Conservation (phyloP, 2,113 vertebrate genomes). For the Odontesthes bonariensis region DNA sequence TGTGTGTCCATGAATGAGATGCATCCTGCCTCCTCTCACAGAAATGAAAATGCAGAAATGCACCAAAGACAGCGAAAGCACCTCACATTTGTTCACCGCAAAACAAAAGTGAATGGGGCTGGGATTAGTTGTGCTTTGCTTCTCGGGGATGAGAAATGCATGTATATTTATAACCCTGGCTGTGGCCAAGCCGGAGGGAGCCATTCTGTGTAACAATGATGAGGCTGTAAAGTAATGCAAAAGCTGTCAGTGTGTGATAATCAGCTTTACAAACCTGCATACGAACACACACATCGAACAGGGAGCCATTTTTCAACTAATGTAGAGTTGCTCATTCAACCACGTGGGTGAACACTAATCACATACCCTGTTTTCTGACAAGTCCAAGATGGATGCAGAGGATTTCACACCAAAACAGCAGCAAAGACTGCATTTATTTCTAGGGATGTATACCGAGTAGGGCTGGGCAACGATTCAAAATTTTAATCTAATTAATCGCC, state of each 20-base stretch:
- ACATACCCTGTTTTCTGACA: background rate
- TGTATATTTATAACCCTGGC: conserved; percentile 68
- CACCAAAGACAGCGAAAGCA: conserved; percentile 1
- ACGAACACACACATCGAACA: background rate
- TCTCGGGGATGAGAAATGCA: conserved; percentile 56
- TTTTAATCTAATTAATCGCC: too few relatives aligned
- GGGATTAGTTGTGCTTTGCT: conserved; percentile 62
- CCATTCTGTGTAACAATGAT: conserved; percentile 33
- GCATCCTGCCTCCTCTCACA: conserved; percentile 30
- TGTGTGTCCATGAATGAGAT: conserved; percentile 41
- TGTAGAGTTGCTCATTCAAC: conserved; percentile 6
- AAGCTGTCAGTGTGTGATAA: conserved; percentile 25
- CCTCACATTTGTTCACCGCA: conserved; percentile 38
- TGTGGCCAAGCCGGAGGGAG: conserved; percentile 44
- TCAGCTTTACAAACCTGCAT: conserved; percentile 37
- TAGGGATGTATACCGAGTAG: too few relatives aligned
- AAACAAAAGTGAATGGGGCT: conserved; percentile 50
- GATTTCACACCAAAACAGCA: conserved; percentile 13
- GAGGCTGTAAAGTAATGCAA: conserved; percentile 18
- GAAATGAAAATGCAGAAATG: conserved; percentile 45
- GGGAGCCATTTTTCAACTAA: conserved; percentile 1
- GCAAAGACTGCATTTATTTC: conserved; percentile 20
- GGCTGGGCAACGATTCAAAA: too few relatives aligned
- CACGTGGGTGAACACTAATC: conserved; percentile 34
- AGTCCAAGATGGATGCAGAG: background rate